These are phyloP conservation scores for Argyrosomus regius DNA, from an alignment of 2,797 vertebrate species.

Conservation along the genomic window DNA sequence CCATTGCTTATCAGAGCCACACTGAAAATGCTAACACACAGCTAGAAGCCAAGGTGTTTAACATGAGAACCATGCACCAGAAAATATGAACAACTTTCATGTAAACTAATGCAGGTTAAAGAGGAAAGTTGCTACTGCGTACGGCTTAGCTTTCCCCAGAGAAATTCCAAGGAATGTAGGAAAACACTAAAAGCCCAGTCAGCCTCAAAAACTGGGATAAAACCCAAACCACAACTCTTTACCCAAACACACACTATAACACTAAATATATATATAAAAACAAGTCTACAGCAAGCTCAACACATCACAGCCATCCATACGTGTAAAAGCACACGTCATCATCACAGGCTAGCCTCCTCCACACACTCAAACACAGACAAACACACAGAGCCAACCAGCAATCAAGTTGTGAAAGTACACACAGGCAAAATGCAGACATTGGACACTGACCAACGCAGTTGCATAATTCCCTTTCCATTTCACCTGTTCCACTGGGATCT, in stretches of 20 bases:
- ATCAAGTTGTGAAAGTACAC: slow-evolving; percentile 37
- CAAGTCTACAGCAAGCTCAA: slow-evolving; percentile 1
- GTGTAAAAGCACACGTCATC: slow-evolving; percentile 16
- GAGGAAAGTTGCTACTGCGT: slow-evolving; percentile 9
- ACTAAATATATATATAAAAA: slow-evolving; percentile 2
- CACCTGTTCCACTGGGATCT: slow-evolving; percentile 59
- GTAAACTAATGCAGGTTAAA: slow-evolving; percentile 28
- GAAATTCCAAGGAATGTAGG: slow-evolving; percentile 59
- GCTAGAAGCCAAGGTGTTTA: slow-evolving; percentile 17
- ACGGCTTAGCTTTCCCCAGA: slow-evolving; percentile 21
- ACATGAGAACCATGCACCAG: background rate
- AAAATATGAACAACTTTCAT: slow-evolving; percentile 15
- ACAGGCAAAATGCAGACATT: slow-evolving; percentile 44
- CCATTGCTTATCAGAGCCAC: slow-evolving; percentile 27
- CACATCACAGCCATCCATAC: slow-evolving; percentile 8
- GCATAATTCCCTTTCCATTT: slow-evolving; percentile 49
- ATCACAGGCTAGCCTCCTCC: slow-evolving; percentile 6
- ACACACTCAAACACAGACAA: background rate
- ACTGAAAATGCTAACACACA: slow-evolving; percentile 19
- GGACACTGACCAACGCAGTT: slow-evolving; percentile 35
- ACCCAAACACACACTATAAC: slow-evolving; percentile 24
- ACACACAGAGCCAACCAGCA: slow-evolving; percentile 2
- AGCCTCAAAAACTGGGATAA: slow-evolving; percentile 45
- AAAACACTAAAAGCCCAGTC: slow-evolving; percentile 49
- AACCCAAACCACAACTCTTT: slow-evolving; percentile 49